Base-by-base conservation (phyloP, 2,888 invertebrate species). In the Aquatica leii region DNA sequence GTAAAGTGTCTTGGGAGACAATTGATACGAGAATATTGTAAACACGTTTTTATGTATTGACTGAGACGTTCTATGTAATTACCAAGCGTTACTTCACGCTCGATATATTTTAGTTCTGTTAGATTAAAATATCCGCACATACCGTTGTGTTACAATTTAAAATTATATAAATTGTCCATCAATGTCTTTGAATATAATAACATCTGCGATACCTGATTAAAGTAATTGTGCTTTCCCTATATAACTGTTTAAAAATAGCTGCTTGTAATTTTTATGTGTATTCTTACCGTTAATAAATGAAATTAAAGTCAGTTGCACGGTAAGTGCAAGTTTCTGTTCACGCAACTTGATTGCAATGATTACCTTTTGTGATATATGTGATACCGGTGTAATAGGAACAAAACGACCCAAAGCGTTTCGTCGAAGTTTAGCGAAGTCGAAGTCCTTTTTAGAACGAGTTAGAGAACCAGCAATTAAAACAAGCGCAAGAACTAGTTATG, bases 71-170 rank as follows among this genome's bases (percentile, higher is more conserved):
- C 48, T 21, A 34, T 48, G 52, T 52, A 62, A 62, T 62, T 37
- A 54, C 54, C 34, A 35, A 58, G 58, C 62, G 62, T 59, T 58
- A 59, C 52, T 48, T 62, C 52, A 58, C 53, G 62, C 49, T 62
- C 62, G 58, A 62, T 62, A 62, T 62, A 58, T 50, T 62, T 59
- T 52, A 18, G 43, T 51, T 51, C 50, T 31, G 52, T 53, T 52
- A 52, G 52, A 48, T 53, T 43, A 59, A 46, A 59, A 53, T 59
- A 53, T 52, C 59, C 34, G 37, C 18, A 46, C 18, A 11, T 34
- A 20, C 59, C 41, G 52, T 52, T 53, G 34, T 52, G 49, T 53
- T 52, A 43, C 48, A 20, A 24, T 34, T n/a, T 37, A 37, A 59
- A 52, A 59, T 52, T 52, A 59, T 53, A 59, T 35, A 24, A 58